Conservation (phyloP, 2,888 invertebrate species). For the Phortica magna region DNA sequence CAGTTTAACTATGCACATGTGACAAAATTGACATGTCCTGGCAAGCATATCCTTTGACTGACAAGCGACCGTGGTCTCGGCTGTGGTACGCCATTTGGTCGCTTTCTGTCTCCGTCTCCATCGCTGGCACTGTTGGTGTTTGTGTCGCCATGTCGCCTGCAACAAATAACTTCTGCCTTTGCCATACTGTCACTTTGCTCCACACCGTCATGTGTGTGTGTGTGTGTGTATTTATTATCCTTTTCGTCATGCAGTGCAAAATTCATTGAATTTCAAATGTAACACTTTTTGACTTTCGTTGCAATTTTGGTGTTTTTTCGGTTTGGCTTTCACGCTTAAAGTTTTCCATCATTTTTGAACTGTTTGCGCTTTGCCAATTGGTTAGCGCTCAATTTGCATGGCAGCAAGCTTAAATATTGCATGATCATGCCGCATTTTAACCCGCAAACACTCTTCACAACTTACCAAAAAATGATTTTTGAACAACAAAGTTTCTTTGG, state of each 20-base stretch:
- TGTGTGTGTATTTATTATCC: not conserved
- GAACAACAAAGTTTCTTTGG: too few relatives aligned
- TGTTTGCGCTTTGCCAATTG: slow-evolving; percentile 59
- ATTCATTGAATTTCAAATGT: slow-evolving; percentile 75
- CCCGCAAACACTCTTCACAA: too few relatives aligned
- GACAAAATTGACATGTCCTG: slow-evolving; percentile 69
- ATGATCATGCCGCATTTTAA: not conserved
- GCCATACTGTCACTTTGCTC: slow-evolving; percentile 5
- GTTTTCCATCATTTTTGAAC: slow-evolving; percentile 29
- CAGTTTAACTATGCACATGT: slow-evolving; percentile 46
- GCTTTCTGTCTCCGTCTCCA: not conserved
- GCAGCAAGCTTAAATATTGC: not conserved
- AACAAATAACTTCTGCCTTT: not conserved
- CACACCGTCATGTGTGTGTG: not conserved
- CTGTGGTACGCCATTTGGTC: not conserved
- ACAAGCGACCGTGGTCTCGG: slow-evolving; percentile 19
- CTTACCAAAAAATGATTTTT: too few relatives aligned
- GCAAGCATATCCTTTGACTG: slow-evolving; percentile 32
- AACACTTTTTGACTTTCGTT: slow-evolving; percentile 48
- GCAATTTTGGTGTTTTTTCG: not conserved
- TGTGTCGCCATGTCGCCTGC: slow-evolving; percentile 1
- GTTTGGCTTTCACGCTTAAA: slow-evolving; percentile 9
- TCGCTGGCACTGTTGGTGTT: not conserved
- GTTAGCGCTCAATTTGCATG: not conserved
- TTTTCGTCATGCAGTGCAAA: slow-evolving; percentile 48